Evolutionary conservation across 2,888 invertebrate species (phyloP), one percentile per base, ranked within the genome.

Genomic region (Pseudanteris insignis): DNA sequence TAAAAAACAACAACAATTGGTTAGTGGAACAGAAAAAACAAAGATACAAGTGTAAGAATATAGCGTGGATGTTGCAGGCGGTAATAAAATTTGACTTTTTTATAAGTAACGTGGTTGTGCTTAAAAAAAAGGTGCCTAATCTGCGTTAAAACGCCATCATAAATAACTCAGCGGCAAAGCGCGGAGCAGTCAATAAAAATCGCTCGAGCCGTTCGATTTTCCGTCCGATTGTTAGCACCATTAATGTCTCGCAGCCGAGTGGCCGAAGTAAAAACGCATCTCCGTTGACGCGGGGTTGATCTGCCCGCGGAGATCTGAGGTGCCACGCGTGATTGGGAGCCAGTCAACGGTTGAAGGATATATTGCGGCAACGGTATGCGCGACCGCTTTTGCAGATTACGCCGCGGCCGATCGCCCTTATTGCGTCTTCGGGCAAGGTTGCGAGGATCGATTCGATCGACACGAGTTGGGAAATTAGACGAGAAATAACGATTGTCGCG

Each of bases 281-380:
- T 50, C 41, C 51, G 36, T 37, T 58, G 64, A 61, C 58, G 47
- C 28, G 50, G 58, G 64, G 58, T 51, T 54, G 62, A 62, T 61
- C 57, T 55, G 26, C 58, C 25, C 50, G 61, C 12, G 32, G 24
- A 50, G 64, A 58, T 61, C 64, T 58, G 37, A 61, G 62, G 64
- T 64, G 64, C 61, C 57, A 57, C 50, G 64, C 59, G 64, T 62
- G 64, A 66, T 54, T 62, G 58, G 61, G 43, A 43, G 32, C 43
- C 58, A 62, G 58, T 43, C 59, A 64, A 47, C 46, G 59, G 48
- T 47, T 64, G 66, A 66, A 62, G 62, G 66, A 67, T 66, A 63
- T 63, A 66, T 67, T 60, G 65, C 58, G 32, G 32, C 33, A 25
- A 41, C 30, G 63, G 63, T 54, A 64, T 67, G 63, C 53, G 54